Evolutionary conservation across 2,888 invertebrate species (phyloP).

Genomic region (Drymonia ruficornis): DNA sequence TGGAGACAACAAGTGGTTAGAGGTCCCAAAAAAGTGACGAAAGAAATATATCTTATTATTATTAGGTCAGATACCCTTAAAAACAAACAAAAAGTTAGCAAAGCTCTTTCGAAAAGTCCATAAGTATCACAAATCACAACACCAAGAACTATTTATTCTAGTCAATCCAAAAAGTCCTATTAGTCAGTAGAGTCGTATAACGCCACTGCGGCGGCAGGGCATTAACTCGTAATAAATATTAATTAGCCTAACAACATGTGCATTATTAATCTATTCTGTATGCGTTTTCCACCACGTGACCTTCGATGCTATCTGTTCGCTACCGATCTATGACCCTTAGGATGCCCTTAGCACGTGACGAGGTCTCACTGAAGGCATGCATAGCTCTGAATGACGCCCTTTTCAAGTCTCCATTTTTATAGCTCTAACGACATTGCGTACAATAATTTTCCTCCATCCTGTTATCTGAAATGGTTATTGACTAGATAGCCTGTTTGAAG

Average conservation of each 20-base stretch:
- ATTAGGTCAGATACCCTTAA: no score
- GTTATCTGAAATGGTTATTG: slow-evolving; percentile 34
- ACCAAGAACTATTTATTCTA: not conserved
- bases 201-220: not conserved
- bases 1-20: no score
- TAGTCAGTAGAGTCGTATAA: not conserved
- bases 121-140: no score
- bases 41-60: no score
- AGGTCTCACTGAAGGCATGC: slow-evolving; percentile 58
- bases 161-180: not conserved
- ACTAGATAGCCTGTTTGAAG: slow-evolving; percentile 29
- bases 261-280: slow-evolving; percentile 60
- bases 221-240: slow-evolving; percentile 13
- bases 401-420: slow-evolving; percentile 65
- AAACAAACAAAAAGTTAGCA: no score
- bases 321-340: slow-evolving; percentile 66
- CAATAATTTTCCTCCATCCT: slow-evolving; percentile 53
- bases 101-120: no score
- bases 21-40: no score
- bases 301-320: slow-evolving; percentile 59
- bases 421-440: slow-evolving; percentile 59
- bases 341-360: slow-evolving; percentile 76
- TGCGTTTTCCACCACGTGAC: slow-evolving; percentile 59
- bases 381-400: slow-evolving; percentile 50
- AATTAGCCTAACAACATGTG: slow-evolving; percentile 45